phyloP scores from a whole-genome alignment of 2,888 invertebrate species.

The Eremobia ochroleuca region DNA sequence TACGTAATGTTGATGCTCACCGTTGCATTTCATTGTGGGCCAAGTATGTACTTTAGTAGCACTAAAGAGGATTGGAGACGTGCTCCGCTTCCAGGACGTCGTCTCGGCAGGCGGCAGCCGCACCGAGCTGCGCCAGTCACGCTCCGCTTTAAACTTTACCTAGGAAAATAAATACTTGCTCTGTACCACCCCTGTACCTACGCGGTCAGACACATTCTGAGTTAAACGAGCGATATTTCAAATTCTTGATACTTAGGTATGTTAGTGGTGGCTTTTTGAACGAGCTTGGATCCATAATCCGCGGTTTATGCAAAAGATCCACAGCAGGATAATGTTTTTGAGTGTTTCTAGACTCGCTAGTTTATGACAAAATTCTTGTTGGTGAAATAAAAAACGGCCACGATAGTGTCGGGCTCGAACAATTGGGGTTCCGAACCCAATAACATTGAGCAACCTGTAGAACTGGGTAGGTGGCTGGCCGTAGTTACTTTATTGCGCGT shows the following conservation, averaged over 20 bases:
- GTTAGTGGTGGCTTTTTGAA: neutral
- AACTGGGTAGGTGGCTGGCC: neutral
- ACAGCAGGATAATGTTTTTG: neutral
- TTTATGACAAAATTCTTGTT: neutral
- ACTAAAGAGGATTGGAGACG: slow-evolving; percentile 74
- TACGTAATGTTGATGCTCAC: slow-evolving; percentile 52
- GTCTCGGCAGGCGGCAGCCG: slow-evolving; percentile 62
- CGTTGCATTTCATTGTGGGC: slow-evolving; percentile 60
- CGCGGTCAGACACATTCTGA: slow-evolving; percentile 27
- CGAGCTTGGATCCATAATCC: slow-evolving; percentile 3
- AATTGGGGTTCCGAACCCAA: neutral
- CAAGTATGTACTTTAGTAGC: slow-evolving; percentile 56
- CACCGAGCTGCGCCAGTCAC: slow-evolving; percentile 66
- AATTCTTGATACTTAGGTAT: slow-evolving; percentile 16
- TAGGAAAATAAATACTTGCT: slow-evolving; percentile 63
- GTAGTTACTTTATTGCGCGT: neutral
- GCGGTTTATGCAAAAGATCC: neutral
- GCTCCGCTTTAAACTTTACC: slow-evolving; percentile 63
- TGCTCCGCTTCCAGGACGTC: slow-evolving; percentile 71
- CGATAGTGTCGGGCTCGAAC: neutral
- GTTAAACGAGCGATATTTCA: slow-evolving; percentile 35
- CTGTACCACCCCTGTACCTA: slow-evolving; percentile 10
- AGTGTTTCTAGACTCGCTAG: neutral
- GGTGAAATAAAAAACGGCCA: neutral
- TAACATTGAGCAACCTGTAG: neutral